Percentiles rank a stretch among this genome's conserved stretches.
Evolutionary conservation across 2,113 vertebrate species (phyloP).

Genomic region (Rhodinocichla rosea): DNA sequence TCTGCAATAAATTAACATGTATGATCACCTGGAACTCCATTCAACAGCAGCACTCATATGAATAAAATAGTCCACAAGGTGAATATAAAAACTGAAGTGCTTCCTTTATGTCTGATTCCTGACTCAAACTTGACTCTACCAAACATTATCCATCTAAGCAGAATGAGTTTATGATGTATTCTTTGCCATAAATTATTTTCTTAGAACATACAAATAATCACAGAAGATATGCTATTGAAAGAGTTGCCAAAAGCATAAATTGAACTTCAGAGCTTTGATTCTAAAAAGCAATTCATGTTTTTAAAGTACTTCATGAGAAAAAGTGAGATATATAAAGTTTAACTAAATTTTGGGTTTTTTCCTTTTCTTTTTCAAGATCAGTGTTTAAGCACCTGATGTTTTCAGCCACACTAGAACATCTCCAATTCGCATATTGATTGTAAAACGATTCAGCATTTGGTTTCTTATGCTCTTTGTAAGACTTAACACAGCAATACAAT

Average conservation of each 20-base stretch:
- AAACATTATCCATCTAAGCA: not conserved
- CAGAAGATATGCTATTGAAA: not conserved
- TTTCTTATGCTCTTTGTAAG: not conserved
- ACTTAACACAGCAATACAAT: not conserved
- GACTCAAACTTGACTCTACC: not conserved
- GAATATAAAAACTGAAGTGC: not conserved
- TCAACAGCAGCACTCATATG: not conserved
- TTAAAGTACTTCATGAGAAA: not conserved
- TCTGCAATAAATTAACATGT: not conserved
- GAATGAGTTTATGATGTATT: not conserved
- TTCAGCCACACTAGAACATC: not conserved
- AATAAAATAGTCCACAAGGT: not conserved
- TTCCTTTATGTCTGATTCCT: not conserved
- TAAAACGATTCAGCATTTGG: not conserved
- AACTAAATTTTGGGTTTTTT: not conserved
- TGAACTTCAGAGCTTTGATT: not conserved
- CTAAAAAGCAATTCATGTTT: constrained; percentile 13
- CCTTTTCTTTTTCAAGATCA: not conserved
- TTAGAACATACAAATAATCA: constrained; percentile 30
- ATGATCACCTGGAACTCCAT: not conserved
- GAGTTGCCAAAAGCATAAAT: not conserved
- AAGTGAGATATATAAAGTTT: not conserved
- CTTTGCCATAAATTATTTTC: not conserved
- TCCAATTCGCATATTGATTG: not conserved
- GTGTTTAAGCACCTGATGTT: not conserved